Evolutionary conservation across 2,888 invertebrate genomes (phyloP), one percentile per base, ranked within the genome.

Genomic region (Latrodectus elegans): DNA sequence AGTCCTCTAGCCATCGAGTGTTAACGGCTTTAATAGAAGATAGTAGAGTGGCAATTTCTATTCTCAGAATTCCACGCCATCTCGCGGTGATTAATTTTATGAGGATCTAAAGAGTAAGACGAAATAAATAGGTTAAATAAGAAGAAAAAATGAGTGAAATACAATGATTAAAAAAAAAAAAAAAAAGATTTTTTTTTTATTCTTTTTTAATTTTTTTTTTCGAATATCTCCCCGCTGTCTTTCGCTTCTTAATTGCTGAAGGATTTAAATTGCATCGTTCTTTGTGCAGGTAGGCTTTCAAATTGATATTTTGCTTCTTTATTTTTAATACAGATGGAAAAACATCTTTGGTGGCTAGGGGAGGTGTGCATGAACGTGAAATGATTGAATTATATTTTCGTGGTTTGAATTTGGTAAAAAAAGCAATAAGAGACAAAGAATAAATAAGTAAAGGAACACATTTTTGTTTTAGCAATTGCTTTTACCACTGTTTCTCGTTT

Each of bases 11-110:
- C 73, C 82, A 67, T 83, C 55, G 73, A 22, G 55, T 88, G 82
- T 88, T 88, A 87, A 88, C 87, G 87, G 82, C 82, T 88, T 88
- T 88, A 88, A 83, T 88, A 83, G 82, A 78, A 73, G 78, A 82
- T 83, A 17, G 87, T 73, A 78, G 73, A 88, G 73, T 81, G 82
- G 87, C 83, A 83, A 88, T 88, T 88, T 82, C 82, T 88, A 78
- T 70, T 77, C 82, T 52, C 52, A 87, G 86, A 82, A 60, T 15
- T 71, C 77, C 81, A 38, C 65, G 80, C 84, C 12, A 60, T 51
- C 14, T 65, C 55, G 49, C 22, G 73, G 73, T 88, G 87, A 88
- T 88, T 88, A 88, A 88, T 88, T 88, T 82, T 78, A 88, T 88
- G 82, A 78, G 78, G 77, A 52, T 83, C 74, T 73, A 67, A 87